These are phyloP conservation scores for Caranx melampygus DNA, from an alignment of 2,113 vertebrate species.

Conservation along the genomic window DNA sequence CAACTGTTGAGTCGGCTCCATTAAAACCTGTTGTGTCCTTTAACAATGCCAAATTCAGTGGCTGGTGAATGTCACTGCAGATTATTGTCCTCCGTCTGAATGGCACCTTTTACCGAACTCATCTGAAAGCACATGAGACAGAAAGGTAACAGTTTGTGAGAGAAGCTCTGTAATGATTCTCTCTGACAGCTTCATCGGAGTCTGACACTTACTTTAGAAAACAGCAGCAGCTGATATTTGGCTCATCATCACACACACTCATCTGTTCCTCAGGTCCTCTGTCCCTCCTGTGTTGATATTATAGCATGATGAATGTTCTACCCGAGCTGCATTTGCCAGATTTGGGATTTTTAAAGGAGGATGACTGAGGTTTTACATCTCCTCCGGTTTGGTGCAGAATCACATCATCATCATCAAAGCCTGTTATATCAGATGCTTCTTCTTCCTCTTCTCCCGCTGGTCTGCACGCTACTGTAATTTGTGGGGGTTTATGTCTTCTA, in stretches of 20 bases:
- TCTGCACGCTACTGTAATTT: conserved; percentile 70
- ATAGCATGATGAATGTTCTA: no score
- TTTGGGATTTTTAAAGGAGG: conserved; percentile 15
- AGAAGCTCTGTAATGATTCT: conserved; percentile 16
- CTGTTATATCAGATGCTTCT: conserved; percentile 66
- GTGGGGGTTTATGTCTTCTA: conserved; percentile 60
- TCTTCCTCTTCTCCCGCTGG: conserved; percentile 21
- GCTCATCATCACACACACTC: no score
- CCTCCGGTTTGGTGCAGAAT: conserved; percentile 58
- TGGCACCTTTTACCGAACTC: not conserved
- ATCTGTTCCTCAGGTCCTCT: no score
- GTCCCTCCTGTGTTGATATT: no score
- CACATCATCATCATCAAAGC: conserved; percentile 77
- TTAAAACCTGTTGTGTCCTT: not conserved
- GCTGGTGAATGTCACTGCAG: not conserved
- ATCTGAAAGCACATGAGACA: not conserved
- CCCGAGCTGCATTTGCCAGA: no score
- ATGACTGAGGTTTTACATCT: conserved; percentile 47
- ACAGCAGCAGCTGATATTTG: no score
- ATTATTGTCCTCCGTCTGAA: not conserved
- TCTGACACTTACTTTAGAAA: not conserved
- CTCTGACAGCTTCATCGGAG: conserved; percentile 20
- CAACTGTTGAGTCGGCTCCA: not conserved
- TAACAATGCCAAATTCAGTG: not conserved
- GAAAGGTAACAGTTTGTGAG: not conserved